Evolutionary conservation across 2,113 vertebrate genomes (phyloP), one percentile per base, ranked within the genome.

Genomic region (Picathartes gymnocephalus): DNA sequence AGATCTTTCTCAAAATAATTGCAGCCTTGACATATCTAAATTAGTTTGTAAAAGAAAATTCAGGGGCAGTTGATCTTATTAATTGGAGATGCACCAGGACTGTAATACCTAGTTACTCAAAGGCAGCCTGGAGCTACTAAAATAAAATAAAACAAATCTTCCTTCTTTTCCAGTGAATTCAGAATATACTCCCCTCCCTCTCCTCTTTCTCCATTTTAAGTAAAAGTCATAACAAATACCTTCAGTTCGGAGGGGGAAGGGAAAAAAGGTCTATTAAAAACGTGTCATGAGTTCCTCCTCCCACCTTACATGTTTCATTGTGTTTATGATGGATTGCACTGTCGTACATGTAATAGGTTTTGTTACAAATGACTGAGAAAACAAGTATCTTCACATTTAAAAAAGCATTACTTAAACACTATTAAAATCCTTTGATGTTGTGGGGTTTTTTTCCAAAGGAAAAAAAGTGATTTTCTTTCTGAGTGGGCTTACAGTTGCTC

Each of bases 1-100:
- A 95, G 94, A 97, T 98, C 97, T 97, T 97, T 98, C 97, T 97
- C 97, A 97, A 97, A 98, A 98, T 98, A 98, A 98, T 97, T 98
- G 96, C 96, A 96, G 92, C 82, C 88, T 95, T 98, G 97, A 97
- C 98, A 96, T 97, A 97, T 91, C 97, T 98, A 98, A 98, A 98
- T 98, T 97, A 97, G 96, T 98, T 98, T 97, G 95, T 96, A 97
- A 97, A 98, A 98, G 97, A 98, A 98, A 98, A 97, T 98, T 81
- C 95, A 95, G 97, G 96, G 93, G 96, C 97, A 97, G 96, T 97
- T 97, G 97, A 97, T 98, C 96, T 97, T 98, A 98, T 97, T 98
- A 98, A 98, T 98, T 98, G 97, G 97, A 97, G 96, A 96, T 96
- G 94, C 86, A 97, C 92, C 78, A 94, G 83, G 89, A 97, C 82